These are phyloP conservation scores for Leucosticte australis DNA, from an alignment of 2,113 vertebrate genomes.

Conservation along the genomic window DNA sequence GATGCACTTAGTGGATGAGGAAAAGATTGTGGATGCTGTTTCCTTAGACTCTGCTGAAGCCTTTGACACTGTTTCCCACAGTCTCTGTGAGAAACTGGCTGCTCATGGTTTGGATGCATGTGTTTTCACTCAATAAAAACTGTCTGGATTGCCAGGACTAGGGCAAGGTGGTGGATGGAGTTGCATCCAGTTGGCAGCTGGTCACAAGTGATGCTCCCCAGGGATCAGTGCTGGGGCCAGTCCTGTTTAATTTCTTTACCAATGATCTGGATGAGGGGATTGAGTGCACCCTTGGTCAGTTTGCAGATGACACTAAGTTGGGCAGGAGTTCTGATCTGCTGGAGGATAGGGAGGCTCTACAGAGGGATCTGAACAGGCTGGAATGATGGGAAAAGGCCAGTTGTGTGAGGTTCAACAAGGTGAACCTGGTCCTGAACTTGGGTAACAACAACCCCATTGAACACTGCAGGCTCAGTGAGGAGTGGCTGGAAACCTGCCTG, in stretches of 20 bases:
- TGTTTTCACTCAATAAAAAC: background rate
- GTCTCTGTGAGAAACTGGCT: background rate
- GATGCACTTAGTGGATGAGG: background rate
- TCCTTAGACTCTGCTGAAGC: background rate
- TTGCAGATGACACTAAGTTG: background rate
- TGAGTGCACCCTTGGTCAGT: fast-evolving
- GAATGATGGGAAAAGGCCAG: background rate
- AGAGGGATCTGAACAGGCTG: background rate
- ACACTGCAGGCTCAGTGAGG: background rate
- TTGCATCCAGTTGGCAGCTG: background rate
- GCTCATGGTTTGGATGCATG: background rate
- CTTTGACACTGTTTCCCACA: background rate
- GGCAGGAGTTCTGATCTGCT: background rate
- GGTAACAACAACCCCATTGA: background rate
- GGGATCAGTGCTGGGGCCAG: background rate
- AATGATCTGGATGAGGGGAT: background rate
- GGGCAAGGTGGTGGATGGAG: background rate
- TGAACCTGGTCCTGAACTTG: background rate
- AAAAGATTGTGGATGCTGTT: background rate
- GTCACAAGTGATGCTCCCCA: background rate
- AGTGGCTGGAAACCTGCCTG: fast-evolving
- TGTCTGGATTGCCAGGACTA: background rate
- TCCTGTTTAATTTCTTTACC: background rate
- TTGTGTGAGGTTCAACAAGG: background rate
- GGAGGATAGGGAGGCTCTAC: fast-evolving